These are phyloP conservation scores for Entomyzon cyanotis DNA, from an alignment of 2,113 vertebrate genomes.

Conservation along the genomic window DNA sequence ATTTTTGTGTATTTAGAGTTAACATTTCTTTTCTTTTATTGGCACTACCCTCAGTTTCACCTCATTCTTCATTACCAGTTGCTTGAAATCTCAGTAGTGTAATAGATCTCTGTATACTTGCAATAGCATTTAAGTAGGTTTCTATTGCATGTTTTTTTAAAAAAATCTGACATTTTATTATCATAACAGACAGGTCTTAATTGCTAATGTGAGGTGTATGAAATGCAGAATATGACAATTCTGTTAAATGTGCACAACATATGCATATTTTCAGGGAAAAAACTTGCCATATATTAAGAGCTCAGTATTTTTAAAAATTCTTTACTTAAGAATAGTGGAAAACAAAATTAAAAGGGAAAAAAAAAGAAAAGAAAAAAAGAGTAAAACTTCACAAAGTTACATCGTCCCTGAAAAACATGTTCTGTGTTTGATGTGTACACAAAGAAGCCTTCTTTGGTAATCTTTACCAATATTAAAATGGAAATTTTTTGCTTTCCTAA, in stretches of 20 bases:
- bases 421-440: not conserved
- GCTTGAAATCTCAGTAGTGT: not conserved
- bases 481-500: not conserved
- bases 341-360: not conserved
- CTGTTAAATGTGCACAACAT: not conserved
- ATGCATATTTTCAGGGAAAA: not conserved
- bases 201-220: not conserved
- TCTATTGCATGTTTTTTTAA: not conserved
- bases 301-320: not conserved
- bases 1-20: not conserved
- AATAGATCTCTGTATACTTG: not conserved
- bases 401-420: not conserved
- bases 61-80: not conserved
- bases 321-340: not conserved
- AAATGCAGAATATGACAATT: not conserved
- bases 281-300: not conserved
- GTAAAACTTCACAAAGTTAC: not conserved
- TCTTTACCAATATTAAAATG: not conserved
- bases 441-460: not conserved
- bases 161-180: not conserved
- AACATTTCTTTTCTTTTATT: not conserved
- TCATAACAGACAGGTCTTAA: not conserved
- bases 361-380: not conserved
- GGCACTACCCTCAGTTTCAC: not conserved
- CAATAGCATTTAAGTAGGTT: not conserved